Evolutionary conservation across 2,888 invertebrate genomes (phyloP).

Genomic region (Chaitophorus viminalis): DNA sequence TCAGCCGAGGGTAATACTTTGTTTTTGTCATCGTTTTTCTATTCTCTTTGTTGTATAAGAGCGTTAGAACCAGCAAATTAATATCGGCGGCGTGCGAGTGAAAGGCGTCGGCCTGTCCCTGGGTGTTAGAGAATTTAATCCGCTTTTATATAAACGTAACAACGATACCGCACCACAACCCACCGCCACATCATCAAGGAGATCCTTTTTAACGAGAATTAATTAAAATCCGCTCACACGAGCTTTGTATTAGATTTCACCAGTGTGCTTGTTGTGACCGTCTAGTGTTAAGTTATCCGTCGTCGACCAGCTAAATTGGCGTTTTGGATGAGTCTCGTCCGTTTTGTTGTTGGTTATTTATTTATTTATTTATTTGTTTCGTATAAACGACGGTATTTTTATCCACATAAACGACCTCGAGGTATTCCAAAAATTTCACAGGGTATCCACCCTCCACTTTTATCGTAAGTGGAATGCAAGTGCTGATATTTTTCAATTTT

Average conservation of each 20-base stretch:
- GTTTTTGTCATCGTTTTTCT: conserved; percentile 35
- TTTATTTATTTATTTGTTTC: conserved; percentile 1
- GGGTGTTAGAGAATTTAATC: conserved; percentile 59
- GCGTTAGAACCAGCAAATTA: conserved; percentile 46
- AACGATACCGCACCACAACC: background rate
- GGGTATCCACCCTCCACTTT: background rate
- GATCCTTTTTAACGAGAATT: conserved; percentile 58
- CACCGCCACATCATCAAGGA: background rate
- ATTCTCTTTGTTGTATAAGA: conserved; percentile 35
- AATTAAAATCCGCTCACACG: conserved; percentile 55
- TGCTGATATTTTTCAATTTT: conserved; percentile 59
- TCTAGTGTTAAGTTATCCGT: conserved; percentile 42
- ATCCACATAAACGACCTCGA: conserved; percentile 29
- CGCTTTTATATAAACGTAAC: conserved; percentile 61
- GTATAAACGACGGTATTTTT: conserved; percentile 38
- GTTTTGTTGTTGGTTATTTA: conserved; percentile 39
- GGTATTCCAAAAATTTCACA: conserved; percentile 45
- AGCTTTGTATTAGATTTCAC: conserved; percentile 34
- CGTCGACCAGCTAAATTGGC: background rate
- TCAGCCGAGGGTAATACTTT: conserved; percentile 25
- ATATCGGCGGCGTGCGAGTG: conserved; percentile 49
- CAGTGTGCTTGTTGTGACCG: conserved; percentile 19
- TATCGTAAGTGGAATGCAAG: conserved; percentile 23
- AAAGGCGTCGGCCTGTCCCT: conserved; percentile 52
- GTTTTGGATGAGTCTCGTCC: conserved; percentile 12